A percentile compares a stretch with the other conserved stretches of the same genome.
phyloP scores from a whole-genome alignment of 2,888 invertebrate species.

The Eudemis profundana region DNA sequence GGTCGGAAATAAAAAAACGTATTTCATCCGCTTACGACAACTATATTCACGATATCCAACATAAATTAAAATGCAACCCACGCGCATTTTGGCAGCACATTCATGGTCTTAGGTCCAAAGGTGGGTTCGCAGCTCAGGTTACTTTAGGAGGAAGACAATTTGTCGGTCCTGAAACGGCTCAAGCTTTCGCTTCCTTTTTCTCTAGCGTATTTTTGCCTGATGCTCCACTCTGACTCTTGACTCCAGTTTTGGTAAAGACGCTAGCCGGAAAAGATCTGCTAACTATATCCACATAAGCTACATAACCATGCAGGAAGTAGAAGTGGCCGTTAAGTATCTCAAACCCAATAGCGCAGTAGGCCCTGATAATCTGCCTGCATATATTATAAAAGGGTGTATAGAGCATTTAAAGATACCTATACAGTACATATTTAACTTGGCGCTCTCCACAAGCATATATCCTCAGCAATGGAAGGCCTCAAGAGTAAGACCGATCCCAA shows the following conservation, averaged over 20 bases:
- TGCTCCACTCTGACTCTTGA: no score
- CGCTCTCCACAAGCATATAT: no score
- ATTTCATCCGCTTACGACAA: not conserved
- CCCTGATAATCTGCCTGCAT: no score
- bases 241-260: no score
- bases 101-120: not conserved
- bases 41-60: not conserved
- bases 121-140: not conserved
- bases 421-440: not conserved
- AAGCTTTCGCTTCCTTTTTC: not conserved
- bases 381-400: not conserved
- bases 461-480: no score
- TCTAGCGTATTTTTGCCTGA: not conserved
- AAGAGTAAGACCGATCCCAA: no score
- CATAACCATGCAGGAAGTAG: not conserved
- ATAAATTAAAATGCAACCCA: constrained; percentile 1
- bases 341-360: no score
- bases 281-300: no score
- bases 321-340: not conserved
- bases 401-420: not conserved
- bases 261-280: no score
- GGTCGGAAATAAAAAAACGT: not conserved
- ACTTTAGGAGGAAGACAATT: not conserved
- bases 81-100: constrained; percentile 4
- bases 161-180: not conserved